These are phyloP conservation scores for Coleophora deauratella DNA, from an alignment of 2,888 invertebrate genomes.

Conservation along the genomic window DNA sequence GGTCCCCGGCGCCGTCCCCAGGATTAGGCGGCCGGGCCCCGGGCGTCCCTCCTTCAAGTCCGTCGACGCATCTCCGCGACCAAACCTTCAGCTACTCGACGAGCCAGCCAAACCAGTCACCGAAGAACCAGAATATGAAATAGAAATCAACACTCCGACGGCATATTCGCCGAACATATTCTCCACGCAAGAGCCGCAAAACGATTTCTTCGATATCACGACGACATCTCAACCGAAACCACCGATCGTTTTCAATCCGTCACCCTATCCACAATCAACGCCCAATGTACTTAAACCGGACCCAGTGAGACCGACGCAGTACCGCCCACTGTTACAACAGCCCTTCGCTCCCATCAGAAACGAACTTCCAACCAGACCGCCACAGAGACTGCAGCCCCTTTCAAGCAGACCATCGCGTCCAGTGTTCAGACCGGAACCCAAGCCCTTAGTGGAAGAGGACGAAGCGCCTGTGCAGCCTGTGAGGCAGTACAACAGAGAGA, in stretches of 20 bases:
- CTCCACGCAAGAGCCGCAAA: conserved; percentile 60
- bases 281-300: conserved; percentile 49
- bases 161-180: conserved; percentile 54
- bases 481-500: conserved; percentile 51
- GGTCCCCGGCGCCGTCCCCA: conserved; percentile 34
- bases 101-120: conserved; percentile 78
- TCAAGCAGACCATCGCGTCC: conserved; percentile 66
- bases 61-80: conserved; percentile 59
- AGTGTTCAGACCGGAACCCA: conserved; percentile 66
- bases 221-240: conserved; percentile 64
- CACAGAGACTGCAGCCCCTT: conserved; percentile 58
- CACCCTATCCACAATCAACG: conserved; percentile 56
- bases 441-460: conserved; percentile 60
- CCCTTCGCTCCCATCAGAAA: conserved; percentile 53
- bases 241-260: conserved; percentile 55
- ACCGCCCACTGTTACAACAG: conserved; percentile 58
- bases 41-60: conserved; percentile 61
- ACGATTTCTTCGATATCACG: conserved; percentile 60
- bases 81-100: conserved; percentile 62
- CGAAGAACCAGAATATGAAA: conserved; percentile 78
- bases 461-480: conserved; percentile 55
- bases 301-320: conserved; percentile 58
- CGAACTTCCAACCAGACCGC: conserved; percentile 48
- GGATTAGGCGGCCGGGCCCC: conserved; percentile 56
- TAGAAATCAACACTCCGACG: conserved; percentile 71